These are phyloP conservation scores for Prunella strophiata DNA, from an alignment of 2,797 vertebrate genomes.

Conservation along the genomic window DNA sequence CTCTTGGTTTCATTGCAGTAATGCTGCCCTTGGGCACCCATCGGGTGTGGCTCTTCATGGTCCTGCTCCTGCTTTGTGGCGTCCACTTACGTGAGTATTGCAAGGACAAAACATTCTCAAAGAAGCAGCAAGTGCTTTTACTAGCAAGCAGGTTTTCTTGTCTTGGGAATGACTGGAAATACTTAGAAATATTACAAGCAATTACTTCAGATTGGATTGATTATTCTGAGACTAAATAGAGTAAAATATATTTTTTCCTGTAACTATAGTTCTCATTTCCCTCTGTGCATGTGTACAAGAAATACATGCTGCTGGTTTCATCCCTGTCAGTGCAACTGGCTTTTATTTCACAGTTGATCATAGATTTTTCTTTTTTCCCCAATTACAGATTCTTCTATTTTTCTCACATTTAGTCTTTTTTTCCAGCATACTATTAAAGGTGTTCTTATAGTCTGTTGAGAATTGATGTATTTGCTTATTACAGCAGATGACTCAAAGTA, in stretches of 20 bases:
- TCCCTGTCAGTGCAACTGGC: not conserved
- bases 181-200: not conserved
- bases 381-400: not conserved
- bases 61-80: not conserved
- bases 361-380: not conserved
- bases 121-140: not conserved
- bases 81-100: constrained; percentile 48
- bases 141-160: not conserved
- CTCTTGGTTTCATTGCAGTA: constrained; percentile 46
- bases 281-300: not conserved
- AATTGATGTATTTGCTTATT: not conserved
- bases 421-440: not conserved
- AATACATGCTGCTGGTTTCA: not conserved
- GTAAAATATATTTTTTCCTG: not conserved
- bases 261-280: not conserved
- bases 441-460: not conserved
- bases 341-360: not conserved
- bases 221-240: not conserved
- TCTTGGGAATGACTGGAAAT: not conserved
- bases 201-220: not conserved
- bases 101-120: not conserved
- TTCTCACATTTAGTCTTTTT: not conserved
- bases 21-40: not conserved
- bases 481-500: not conserved
- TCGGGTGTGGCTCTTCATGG: not conserved